phyloP scores from a whole-genome alignment of 2,113 vertebrate species.

The Apodemus speciosus region DNA sequence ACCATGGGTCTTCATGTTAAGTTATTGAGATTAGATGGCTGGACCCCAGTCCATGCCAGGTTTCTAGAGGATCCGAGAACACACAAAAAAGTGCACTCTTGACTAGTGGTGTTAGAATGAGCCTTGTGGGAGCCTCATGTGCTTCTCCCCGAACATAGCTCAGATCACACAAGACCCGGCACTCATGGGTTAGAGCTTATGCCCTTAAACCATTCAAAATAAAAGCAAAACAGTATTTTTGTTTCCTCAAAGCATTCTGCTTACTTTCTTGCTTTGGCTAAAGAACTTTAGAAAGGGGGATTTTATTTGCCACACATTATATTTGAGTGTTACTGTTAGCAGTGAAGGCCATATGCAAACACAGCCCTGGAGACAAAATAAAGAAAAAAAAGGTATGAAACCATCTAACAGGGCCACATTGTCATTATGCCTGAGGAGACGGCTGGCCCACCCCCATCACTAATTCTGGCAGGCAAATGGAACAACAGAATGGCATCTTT shows the following conservation, averaged over 20 bases:
- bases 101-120: background rate
- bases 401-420: background rate
- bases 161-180: background rate
- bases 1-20: background rate
- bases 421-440: background rate
- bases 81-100: background rate
- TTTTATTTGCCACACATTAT: background rate
- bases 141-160: rapidly evolving
- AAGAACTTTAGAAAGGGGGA: background rate
- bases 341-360: background rate
- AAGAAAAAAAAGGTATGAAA: background rate
- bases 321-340: background rate
- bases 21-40: background rate
- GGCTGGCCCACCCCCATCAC: background rate
- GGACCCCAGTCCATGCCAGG: background rate
- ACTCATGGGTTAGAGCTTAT: background rate
- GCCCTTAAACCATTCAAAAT: constrained; percentile 4
- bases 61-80: background rate
- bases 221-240: constrained; percentile 17
- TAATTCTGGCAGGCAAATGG: background rate
- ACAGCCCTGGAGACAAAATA: background rate
- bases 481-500: background rate
- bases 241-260: background rate
- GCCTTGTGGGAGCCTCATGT: background rate
- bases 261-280: constrained; percentile 56